Conservation (phyloP, 2,113 vertebrate genomes). For the Megaleporinus macrocephalus region DNA sequence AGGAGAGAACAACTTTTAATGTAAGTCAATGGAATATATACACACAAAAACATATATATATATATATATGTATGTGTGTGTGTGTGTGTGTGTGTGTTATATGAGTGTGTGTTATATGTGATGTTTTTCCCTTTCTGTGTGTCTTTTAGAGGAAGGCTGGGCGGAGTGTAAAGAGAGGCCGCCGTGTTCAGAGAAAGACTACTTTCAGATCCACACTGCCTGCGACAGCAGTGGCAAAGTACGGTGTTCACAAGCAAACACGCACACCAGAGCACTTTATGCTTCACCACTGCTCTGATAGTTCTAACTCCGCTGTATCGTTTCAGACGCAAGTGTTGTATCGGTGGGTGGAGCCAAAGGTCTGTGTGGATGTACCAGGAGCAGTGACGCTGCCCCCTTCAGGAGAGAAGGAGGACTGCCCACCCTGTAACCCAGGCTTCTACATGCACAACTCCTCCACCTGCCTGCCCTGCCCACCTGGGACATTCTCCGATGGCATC, state of each 20-base stretch:
- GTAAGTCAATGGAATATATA: no score
- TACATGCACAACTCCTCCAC: conserved; percentile 90
- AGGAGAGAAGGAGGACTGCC: conserved; percentile 89
- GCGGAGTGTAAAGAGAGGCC: conserved; percentile 81
- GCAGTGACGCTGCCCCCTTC: conserved; percentile 86
- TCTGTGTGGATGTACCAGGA: conserved; percentile 82
- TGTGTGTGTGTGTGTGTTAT: no score
- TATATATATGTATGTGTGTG: no score
- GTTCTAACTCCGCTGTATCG: background rate
- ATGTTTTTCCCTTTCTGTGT: background rate
- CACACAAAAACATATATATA: no score
- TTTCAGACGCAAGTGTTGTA: conserved; percentile 91
- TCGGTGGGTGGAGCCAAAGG: conserved; percentile 95
- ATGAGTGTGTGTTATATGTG: background rate
- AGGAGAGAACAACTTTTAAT: no score
- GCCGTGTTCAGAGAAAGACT: conserved; percentile 89
- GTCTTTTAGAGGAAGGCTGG: conserved; percentile 87
- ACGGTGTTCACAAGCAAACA: conserved; percentile 43
- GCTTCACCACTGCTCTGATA: background rate
- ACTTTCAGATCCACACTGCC: conserved; percentile 92
- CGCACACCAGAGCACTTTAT: background rate
- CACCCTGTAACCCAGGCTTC: conserved; percentile 97
- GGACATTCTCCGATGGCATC: conserved; percentile 88
- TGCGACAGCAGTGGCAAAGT: conserved; percentile 94
- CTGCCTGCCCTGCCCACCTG: conserved; percentile 89